These are phyloP conservation scores for Eulemur rubriventer DNA, from an alignment of 2,797 vertebrate species.

Conservation along the genomic window DNA sequence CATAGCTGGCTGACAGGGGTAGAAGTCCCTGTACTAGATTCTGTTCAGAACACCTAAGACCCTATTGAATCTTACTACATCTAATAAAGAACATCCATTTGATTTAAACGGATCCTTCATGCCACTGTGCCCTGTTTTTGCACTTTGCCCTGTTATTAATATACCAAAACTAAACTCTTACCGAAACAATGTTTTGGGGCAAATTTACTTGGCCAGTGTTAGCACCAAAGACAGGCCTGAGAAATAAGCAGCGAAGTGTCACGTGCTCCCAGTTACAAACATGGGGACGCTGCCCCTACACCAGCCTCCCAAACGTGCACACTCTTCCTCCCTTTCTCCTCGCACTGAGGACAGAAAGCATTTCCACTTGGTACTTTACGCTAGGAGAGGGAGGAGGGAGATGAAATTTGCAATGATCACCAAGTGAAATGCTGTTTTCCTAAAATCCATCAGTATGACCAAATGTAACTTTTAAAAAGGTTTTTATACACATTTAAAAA, in stretches of 20 bases:
- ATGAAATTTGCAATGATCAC: not conserved
- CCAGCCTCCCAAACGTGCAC: not conserved
- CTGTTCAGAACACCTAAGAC: not conserved
- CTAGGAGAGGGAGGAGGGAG: too few relatives aligned
- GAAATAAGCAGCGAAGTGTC: not conserved
- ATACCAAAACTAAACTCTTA: not conserved
- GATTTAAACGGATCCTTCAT: not conserved
- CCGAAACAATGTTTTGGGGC: not conserved
- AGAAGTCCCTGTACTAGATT: not conserved
- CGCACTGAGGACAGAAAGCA: not conserved
- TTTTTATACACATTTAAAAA: not conserved
- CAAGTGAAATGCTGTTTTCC: not conserved
- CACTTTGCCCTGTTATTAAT: not conserved
- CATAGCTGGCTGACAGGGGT: not conserved
- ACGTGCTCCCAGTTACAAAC: not conserved
- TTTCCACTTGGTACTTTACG: not conserved
- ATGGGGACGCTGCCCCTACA: fast-evolving
- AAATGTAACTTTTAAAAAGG: not conserved
- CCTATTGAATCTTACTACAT: not conserved
- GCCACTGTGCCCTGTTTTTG: not conserved
- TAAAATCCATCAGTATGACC: not conserved
- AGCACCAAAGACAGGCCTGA: not conserved
- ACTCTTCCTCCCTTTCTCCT: not conserved
- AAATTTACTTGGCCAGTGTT: not conserved
- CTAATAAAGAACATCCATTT: not conserved